Percentiles rank a stretch among this genome's conserved stretches.
phyloP scores from a whole-genome alignment of 1,140 invertebrate species.

The Macrobrachium rosenbergii region DNA sequence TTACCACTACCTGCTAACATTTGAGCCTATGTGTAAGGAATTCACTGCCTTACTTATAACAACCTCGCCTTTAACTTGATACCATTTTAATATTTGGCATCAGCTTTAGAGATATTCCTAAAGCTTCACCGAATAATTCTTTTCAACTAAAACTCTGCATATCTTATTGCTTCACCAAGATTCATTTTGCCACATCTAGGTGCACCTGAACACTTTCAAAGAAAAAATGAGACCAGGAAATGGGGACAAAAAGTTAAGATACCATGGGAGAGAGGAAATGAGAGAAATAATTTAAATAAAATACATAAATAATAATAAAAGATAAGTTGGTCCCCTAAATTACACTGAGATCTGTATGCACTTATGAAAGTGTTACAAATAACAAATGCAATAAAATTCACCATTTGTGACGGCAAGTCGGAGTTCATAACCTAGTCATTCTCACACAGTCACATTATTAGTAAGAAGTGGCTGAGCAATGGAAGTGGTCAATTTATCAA shows the following conservation, averaged over 20 bases:
- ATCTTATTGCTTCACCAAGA: too few species aligned
- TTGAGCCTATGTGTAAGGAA: too few species aligned
- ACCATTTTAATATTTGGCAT: too few species aligned
- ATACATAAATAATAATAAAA: slow-evolving; percentile 60
- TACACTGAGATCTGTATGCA: slow-evolving; percentile 63
- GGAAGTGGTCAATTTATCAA: too few species aligned
- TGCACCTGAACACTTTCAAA: slow-evolving; percentile 36
- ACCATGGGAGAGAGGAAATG: slow-evolving; percentile 1
- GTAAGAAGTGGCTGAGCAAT: not conserved
- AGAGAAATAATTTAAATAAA: slow-evolving; percentile 63
- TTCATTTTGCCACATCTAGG: not conserved
- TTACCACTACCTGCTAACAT: too few species aligned
- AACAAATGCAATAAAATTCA: slow-evolving; percentile 59
- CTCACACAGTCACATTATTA: not conserved
- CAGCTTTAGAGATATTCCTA: too few species aligned
- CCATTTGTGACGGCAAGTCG: slow-evolving; percentile 19
- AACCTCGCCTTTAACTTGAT: too few species aligned
- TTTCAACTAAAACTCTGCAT: too few species aligned
- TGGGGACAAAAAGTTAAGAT: not conserved
- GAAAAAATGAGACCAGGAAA: slow-evolving; percentile 3
- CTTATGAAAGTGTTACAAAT: slow-evolving; percentile 47
- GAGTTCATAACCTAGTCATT: slow-evolving; percentile 13
- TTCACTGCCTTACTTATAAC: too few species aligned
- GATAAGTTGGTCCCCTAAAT: slow-evolving; percentile 60
- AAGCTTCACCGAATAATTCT: too few species aligned